Evolutionary conservation across 2,113 vertebrate genomes (phyloP).

Genomic region (Carassius auratus): DNA sequence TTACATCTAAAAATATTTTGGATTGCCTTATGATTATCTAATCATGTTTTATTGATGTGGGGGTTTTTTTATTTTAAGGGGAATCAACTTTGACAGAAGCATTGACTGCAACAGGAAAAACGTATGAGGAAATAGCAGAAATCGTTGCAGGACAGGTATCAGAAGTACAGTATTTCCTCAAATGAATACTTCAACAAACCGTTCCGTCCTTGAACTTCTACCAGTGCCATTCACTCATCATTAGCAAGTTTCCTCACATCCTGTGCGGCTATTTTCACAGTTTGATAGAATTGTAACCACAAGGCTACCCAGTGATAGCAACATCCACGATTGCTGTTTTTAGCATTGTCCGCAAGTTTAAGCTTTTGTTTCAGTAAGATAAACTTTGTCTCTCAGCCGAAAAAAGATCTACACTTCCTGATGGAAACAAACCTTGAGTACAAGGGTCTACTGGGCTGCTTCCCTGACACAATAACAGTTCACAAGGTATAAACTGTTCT

Average conservation of each 20-base stretch:
- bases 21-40: neutral
- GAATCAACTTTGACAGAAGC: slow-evolving; percentile 86
- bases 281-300: slow-evolving; percentile 27
- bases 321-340: neutral
- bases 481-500: slow-evolving; percentile 79
- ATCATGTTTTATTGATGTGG: neutral
- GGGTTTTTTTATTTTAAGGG: slow-evolving; percentile 69
- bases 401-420: slow-evolving; percentile 86
- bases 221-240: neutral
- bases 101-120: slow-evolving; percentile 87
- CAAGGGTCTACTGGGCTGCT: slow-evolving; percentile 86
- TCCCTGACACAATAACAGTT: slow-evolving; percentile 85
- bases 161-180: neutral
- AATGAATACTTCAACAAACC: neutral
- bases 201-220: slow-evolving; percentile 20
- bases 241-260: neutral
- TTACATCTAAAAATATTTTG: neutral
- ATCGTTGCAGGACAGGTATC: slow-evolving; percentile 85
- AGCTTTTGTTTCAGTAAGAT: neutral
- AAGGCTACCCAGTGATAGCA: neutral
- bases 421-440: slow-evolving; percentile 88
- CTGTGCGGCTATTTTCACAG: neutral
- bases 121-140: slow-evolving; percentile 85
- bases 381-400: slow-evolving; percentile 72
- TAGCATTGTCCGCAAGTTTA: neutral